Evolutionary conservation across 2,888 invertebrate genomes (phyloP), one percentile per base, ranked within the genome.

Genomic region (Patella pellucida): DNA sequence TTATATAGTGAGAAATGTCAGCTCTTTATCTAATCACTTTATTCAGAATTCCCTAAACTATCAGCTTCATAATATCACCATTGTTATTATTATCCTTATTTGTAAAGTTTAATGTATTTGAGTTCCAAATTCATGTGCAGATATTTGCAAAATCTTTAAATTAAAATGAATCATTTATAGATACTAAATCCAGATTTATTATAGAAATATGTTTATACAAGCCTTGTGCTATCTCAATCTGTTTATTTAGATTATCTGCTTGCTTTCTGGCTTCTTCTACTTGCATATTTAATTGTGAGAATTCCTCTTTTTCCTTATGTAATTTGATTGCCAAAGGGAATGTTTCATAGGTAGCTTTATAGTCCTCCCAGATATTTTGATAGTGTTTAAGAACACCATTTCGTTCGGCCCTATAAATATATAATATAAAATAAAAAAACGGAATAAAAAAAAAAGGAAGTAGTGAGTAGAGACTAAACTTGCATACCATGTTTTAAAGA

Each of bases 291-390:
- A 77, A 75, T 16, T 56, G 31, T 3, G 27, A 73, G 19, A 82
- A 72, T 62, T 74, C 67, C 3, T 75, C 68, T 71, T 81, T 76
- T 56, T 74, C 73, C n/a, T 62, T 62, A 52, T 75, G 56, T 68
- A 82, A 62, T 19, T 73, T 50, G 69, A 76, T 56, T 23, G 79
- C 82, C 69, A 79, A 72, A 14, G 81, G 81, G 73, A 83, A 81
- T 12, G 76, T 75, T 73, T 82, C 77, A 74, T 84, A 84, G 41
- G 80, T 83, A 1, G 71, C 76, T 51, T 79, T 75, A 69, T 83
- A 84, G 68, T 84, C 82, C 23, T 71, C 68, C 81, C 82, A 83
- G 23, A 82, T 79, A 52, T 72, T 76, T 68, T 67, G 71, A 50
- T 84, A 84, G 68, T 82, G 81, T 56, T 81, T 67, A 54, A 83